A percentile compares a stretch with the other conserved stretches of the same genome.
Evolutionary conservation across 2,888 invertebrate species (phyloP).

Genomic region (Hirtodrosophila alboralis): DNA sequence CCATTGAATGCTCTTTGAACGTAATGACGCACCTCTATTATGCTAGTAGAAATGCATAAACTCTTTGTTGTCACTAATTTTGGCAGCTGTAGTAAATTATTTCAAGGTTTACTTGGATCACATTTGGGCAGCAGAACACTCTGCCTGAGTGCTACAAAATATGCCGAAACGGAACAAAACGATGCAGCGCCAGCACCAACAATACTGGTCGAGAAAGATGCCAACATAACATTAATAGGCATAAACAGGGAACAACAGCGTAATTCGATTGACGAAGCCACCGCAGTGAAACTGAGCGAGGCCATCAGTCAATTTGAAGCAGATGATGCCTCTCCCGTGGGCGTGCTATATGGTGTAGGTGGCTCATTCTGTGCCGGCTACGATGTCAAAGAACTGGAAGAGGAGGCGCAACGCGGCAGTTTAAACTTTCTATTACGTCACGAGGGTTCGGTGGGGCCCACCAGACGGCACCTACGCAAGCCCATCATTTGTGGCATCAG

Average conservation of each 20-base stretch:
- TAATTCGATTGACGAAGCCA: constrained; percentile 91
- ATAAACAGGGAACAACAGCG: constrained; percentile 93
- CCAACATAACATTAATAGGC: constrained; percentile 90
- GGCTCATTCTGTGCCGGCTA: constrained; percentile 97
- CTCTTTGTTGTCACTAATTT: constrained; percentile 32
- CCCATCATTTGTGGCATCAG: constrained; percentile 94
- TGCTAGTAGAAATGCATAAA: constrained; percentile 54
- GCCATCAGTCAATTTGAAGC: constrained; percentile 92
- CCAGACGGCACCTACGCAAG: constrained; percentile 90
- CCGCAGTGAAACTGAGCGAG: constrained; percentile 87
- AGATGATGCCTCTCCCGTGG: constrained; percentile 88
- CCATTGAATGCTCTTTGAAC: too few species aligned
- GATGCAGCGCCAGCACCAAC: constrained; percentile 20
- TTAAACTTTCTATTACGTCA: constrained; percentile 79
- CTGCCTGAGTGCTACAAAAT: constrained; percentile 14
- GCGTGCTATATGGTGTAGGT: constrained; percentile 94
- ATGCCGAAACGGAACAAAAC: constrained; percentile 2
- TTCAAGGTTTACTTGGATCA: constrained; percentile 9
- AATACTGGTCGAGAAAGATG: constrained; percentile 86
- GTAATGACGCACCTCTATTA: not conserved
- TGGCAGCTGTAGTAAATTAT: constrained; percentile 13
- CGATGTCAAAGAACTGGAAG: constrained; percentile 90
- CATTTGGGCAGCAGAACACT: constrained; percentile 15
- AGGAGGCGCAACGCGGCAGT: constrained; percentile 68
- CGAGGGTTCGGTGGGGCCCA: constrained; percentile 87